These are phyloP conservation scores for Macrochelys suwanniensis DNA, from an alignment of 2,797 vertebrate genomes.

Conservation along the genomic window DNA sequence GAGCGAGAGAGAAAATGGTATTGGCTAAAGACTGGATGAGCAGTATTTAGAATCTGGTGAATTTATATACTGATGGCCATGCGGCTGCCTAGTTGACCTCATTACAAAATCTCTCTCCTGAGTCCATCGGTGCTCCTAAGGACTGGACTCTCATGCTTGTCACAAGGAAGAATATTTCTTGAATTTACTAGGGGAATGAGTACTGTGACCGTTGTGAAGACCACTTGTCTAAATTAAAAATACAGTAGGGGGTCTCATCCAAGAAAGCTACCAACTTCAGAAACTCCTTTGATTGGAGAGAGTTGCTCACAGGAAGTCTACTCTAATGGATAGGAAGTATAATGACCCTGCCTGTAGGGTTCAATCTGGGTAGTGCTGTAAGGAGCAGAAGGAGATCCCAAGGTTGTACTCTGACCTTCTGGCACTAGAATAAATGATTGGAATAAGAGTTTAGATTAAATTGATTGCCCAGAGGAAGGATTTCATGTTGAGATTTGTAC, in stretches of 20 bases:
- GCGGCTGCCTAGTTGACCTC: background rate
- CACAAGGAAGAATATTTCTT: background rate
- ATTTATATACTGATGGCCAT: background rate
- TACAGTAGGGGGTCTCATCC: background rate
- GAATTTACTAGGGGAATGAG: background rate
- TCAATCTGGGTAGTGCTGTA: background rate
- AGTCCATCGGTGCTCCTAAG: background rate
- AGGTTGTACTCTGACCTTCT: background rate
- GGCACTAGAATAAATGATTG: background rate
- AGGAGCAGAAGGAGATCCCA: background rate
- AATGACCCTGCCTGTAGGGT: accelerated
- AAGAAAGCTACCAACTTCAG: background rate
- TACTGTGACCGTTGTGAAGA: background rate
- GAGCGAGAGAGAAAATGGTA: background rate
- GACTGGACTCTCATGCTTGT: background rate
- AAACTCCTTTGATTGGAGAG: accelerated
- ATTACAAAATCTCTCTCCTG: background rate
- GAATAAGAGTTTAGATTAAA: background rate
- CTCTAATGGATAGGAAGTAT: background rate
- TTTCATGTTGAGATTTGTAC: background rate
- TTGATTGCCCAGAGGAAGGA: background rate
- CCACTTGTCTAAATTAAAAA: background rate
- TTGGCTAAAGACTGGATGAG: background rate
- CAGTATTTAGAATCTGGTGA: background rate
- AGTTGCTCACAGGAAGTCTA: background rate